These are phyloP conservation scores for Brassicogethes aeneus DNA, from an alignment of 2,888 invertebrate species.

Conservation along the genomic window DNA sequence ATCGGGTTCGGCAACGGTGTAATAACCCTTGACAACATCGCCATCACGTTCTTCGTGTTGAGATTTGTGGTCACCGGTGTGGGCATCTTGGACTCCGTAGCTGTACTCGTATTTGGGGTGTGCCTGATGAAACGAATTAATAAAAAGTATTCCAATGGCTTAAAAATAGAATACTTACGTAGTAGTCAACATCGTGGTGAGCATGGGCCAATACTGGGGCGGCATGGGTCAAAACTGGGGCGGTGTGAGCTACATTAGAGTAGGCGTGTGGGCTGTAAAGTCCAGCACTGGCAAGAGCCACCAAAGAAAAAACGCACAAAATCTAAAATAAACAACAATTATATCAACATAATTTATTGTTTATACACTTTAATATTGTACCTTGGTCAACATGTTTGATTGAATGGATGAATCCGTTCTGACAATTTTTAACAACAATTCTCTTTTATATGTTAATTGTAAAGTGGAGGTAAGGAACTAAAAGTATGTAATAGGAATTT, in stretches of 20 bases:
- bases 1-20: not conserved
- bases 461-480: not conserved
- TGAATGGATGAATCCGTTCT: not conserved
- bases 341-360: not conserved
- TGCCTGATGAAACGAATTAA: no score
- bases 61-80: constrained; percentile 47
- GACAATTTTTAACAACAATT: not conserved
- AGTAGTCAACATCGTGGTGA: constrained; percentile 1
- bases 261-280: constrained; percentile 32
- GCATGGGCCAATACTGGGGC: not conserved
- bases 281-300: constrained; percentile 43
- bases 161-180: no score
- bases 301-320: constrained; percentile 34
- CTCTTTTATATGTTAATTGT: not conserved
- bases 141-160: no score
- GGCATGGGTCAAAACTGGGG: constrained; percentile 11
- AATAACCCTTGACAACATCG: constrained; percentile 35
- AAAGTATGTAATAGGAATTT: not conserved
- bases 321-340: constrained; percentile 22
- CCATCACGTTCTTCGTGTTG: constrained; percentile 49
- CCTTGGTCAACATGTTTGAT: constrained; percentile 9
- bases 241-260: constrained; percentile 9
- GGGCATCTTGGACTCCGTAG: constrained; percentile 46
- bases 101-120: constrained; percentile 39
- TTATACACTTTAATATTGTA: constrained; percentile 4